These are phyloP conservation scores for Chamaea fasciata DNA, from an alignment of 2,113 vertebrate genomes.

Conservation along the genomic window DNA sequence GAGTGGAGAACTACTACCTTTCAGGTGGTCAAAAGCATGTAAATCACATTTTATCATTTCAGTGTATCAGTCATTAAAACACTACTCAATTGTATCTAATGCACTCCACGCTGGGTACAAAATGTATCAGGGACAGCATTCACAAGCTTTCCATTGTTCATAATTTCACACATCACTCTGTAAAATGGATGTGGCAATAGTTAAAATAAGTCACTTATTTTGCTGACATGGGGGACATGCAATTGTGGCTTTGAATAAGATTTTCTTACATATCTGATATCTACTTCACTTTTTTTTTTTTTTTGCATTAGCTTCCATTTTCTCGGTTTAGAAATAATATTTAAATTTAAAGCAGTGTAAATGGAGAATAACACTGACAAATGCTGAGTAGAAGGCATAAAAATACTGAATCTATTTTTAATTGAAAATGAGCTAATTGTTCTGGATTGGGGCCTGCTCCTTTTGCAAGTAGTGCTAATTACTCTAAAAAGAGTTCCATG, in stretches of 20 bases:
- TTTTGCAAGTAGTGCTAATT: not conserved
- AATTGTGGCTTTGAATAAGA: conserved; percentile 26
- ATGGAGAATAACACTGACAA: not conserved
- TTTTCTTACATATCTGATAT: not conserved
- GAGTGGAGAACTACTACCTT: not conserved
- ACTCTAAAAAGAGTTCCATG: not conserved
- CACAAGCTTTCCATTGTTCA: not conserved
- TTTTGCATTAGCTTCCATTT: not conserved
- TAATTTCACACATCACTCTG: conserved; percentile 9
- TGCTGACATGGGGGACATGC: not conserved
- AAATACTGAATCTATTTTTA: not conserved
- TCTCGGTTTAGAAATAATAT: not conserved
- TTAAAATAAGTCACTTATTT: conserved; percentile 11
- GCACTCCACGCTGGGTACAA: not conserved
- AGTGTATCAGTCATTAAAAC: not conserved
- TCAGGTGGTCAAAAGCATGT: not conserved
- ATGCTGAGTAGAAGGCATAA: not conserved
- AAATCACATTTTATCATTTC: not conserved
- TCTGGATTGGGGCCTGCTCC: not conserved
- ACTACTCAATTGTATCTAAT: not conserved
- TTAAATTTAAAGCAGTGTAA: not conserved
- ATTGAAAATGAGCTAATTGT: not conserved
- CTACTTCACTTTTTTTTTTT: not conserved
- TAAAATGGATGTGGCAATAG: conserved; percentile 6
- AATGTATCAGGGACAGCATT: not conserved